Evolutionary conservation across 2,888 invertebrate genomes (phyloP).

Genomic region (Deilephila elpenor): DNA sequence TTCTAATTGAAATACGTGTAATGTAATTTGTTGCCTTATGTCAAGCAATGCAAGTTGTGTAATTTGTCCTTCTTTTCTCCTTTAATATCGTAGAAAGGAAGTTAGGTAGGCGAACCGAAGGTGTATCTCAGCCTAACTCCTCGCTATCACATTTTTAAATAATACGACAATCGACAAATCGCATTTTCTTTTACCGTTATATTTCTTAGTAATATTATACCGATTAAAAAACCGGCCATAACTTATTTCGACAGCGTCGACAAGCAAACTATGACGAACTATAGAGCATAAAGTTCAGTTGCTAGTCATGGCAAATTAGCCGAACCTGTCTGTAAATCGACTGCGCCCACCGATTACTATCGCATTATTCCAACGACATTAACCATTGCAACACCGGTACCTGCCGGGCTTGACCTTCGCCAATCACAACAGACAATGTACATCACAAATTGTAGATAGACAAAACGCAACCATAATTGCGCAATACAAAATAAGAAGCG

Average conservation of each 20-base stretch:
- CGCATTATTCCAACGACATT: slow-evolving; percentile 24
- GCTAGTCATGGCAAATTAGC: slow-evolving; percentile 16
- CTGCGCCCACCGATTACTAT: slow-evolving; percentile 23
- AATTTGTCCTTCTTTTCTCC: too few species aligned
- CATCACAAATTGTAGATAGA: slow-evolving; percentile 37
- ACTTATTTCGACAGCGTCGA: neutral
- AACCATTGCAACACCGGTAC: slow-evolving; percentile 16
- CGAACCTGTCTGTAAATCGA: slow-evolving; percentile 1
- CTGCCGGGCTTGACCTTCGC: slow-evolving; percentile 24
- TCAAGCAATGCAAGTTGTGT: too few species aligned
- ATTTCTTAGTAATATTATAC: too few species aligned
- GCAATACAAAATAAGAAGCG: slow-evolving; percentile 48
- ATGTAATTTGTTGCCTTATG: too few species aligned
- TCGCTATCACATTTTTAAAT: too few species aligned
- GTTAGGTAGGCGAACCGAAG: too few species aligned
- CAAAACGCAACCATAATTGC: slow-evolving; percentile 38
- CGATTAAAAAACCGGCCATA: too few species aligned
- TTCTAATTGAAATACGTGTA: too few species aligned
- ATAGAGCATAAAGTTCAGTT: slow-evolving; percentile 35
- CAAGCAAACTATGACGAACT: neutral
- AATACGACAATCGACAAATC: too few species aligned
- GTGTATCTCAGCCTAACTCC: too few species aligned
- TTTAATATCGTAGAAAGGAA: too few species aligned
- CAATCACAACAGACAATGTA: slow-evolving; percentile 23
- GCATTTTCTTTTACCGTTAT: too few species aligned